Base-by-base conservation (phyloP, 1,140 invertebrate species). In the Drosophila willistoni region DNA sequence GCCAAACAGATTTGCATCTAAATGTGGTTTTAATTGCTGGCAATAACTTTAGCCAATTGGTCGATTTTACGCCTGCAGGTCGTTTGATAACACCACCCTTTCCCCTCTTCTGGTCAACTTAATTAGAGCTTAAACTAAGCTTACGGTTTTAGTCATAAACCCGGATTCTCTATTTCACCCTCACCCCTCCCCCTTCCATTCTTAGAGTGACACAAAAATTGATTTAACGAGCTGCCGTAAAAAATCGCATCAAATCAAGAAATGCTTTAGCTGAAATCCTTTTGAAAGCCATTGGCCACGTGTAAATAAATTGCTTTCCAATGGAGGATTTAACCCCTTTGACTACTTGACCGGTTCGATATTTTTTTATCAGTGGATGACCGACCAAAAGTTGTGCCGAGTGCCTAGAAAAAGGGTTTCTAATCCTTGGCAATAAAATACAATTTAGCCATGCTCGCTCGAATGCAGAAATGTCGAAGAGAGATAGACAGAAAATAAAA, bases 351-450 rank as follows among this genome's bases (percentile, higher is more conserved):
- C 42, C 44, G 44, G 44, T 51, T 47, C 14, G 44, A 47, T 47
- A 9, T 47, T 29, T 29, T 29, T 29, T 89, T 87, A 87, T 87
- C 83, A 69, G 36, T 19, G 81, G 17, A 51, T 51, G 44, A 51
- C 44, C 44, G 44, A 51, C 44, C 44, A 51, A 51, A 47, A 51
- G 44, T 51, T 51, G 75, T 81, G 81, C 62, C 68, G 73, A 57
- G 57, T 29, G 34, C 61, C 82, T 60, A 64, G 61, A 13, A 68
- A 86, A 86, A 81, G 83, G 79, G 75, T 86, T 86, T 64, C 80
- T 89, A 89, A 89, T 89, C 84, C 84, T 33, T 66, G 68, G 76
- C 84, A 89, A 89, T 89, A 89, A 89, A 89, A 89, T 83, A 89
- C 85, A 78, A 77, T 80, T 85, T 80, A 74, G 63, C 69, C 68